Evolutionary conservation across 2,797 vertebrate species (phyloP), one percentile per base, ranked within the genome.

Genomic region (Limosa lapponica): DNA sequence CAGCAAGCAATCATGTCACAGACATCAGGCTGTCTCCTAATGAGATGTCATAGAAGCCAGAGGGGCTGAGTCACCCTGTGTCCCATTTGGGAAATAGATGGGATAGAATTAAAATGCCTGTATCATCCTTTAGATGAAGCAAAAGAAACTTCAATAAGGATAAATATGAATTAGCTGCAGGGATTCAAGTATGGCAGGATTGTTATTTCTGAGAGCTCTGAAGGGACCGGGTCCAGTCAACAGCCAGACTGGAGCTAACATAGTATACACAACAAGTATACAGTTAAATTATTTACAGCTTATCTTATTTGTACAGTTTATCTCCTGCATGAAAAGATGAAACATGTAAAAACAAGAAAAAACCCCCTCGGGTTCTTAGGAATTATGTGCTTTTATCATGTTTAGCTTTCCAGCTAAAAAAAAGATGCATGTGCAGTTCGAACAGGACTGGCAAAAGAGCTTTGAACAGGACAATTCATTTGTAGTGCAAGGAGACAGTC

Each of bases 11-110:
- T 37, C 61, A 18, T 25, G 54, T 62, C 87, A 86, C 61, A 88
- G 75, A 67, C 85, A 85, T 41, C 87, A 91, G 75, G 65, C 85
- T 82, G 80, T 36, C 85, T 92, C 46, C 39, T 79, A 67, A 92
- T 59, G 54, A 86, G 57, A 86, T 59, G 62, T 58, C 75, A 18
- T 0, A 82, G 65, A 73, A 96, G 77, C 73, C 69, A 78, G 77
- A 86, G 84, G 52, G 75, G 62, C 39, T 83, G 79, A 86, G 52
- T 86, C 77, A 87, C 25, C 13, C 65, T n/a, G 43, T 23, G 87
- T 66, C 66, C 61, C 51, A 46, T 72, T 78, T 52, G 58, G 80
- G 62, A 91, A 96, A 67, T 34, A 71, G 62, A 93, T 59, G 7
- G 3, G 54, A 82, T n/a, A 66, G 73, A 91, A 97, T 75, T 86